Percentiles rank a stretch among this genome's conserved stretches.
These are phyloP conservation scores for Strix uralensis DNA, from an alignment of 2,113 vertebrate species.

Conservation along the genomic window DNA sequence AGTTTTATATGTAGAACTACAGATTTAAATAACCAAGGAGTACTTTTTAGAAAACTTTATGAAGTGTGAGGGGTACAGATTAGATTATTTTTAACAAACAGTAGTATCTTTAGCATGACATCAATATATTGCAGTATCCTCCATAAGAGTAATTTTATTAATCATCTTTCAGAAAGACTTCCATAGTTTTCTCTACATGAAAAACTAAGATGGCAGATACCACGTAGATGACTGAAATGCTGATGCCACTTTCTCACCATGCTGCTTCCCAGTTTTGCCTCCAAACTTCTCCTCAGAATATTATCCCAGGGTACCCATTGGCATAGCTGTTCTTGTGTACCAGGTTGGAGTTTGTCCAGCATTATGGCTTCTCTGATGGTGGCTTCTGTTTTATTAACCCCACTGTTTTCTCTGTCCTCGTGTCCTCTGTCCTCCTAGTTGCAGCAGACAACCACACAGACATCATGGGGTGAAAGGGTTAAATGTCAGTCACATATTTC, in stretches of 20 bases:
- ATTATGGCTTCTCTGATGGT: background rate
- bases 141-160: background rate
- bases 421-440: background rate
- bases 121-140: background rate
- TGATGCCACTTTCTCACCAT: background rate
- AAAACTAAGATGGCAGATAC: background rate
- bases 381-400: background rate
- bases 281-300: background rate
- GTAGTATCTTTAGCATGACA: background rate
- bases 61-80: background rate
- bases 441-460: background rate
- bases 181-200: background rate
- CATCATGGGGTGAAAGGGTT: background rate
- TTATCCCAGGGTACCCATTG: background rate
- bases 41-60: background rate
- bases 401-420: background rate
- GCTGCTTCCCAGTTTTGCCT: background rate
- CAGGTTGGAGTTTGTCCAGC: background rate
- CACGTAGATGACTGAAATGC: background rate
- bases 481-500: background rate
- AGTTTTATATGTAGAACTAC: background rate
- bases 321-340: background rate
- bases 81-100: background rate
- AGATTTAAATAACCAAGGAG: background rate
- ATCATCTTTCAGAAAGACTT: background rate